Evolutionary conservation across 2,888 invertebrate genomes (phyloP), one percentile per base, ranked within the genome.

Genomic region (Philereme vetulata): DNA sequence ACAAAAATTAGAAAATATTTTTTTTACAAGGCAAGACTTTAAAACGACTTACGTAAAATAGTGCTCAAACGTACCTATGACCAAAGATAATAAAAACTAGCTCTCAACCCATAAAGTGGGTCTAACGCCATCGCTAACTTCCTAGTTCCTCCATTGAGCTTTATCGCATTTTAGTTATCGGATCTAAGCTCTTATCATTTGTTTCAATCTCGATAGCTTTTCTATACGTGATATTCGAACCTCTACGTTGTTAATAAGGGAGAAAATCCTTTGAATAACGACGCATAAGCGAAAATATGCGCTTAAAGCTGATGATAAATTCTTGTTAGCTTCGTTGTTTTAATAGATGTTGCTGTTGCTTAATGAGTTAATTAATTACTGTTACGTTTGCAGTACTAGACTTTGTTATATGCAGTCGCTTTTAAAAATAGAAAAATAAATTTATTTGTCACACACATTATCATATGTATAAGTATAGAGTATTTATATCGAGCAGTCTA

Each of bases 131-230:
- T 40, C 49, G 50, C 49, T 53, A 49, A 59, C 64, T 68, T 68
- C 65, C 65, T 64, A 63, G 59, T 60, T 62, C 57, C 47, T 64
- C 54, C 44, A 55, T 59, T 60, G 60, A 63, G 56, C 59, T 51
- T 52, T 61, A 59, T 60, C 62, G 49, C 42, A 60, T 60, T 62
- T 56, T 35, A 51, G 51, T 43, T 58, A 58, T 64, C 36, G 44
- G 58, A 56, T 60, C 60, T 38, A 56, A 54, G 51, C 42, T 49
- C 54, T 51, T 62, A 59, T 66, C 66, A 59, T 48, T 8, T 47
- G 6, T 56, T 44, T 51, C 34, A 55, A 64, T 64, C 64, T 60
- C 9, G 48, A 38, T 40, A 50, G 51, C 36, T 55, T 51, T 51
- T 56, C 35, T 40, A 58, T 32, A 51, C 42, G 40, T 54, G 46